Evolutionary conservation across 1,140 invertebrate genomes (phyloP).

Genomic region (Drosophila pallidifrons): DNA sequence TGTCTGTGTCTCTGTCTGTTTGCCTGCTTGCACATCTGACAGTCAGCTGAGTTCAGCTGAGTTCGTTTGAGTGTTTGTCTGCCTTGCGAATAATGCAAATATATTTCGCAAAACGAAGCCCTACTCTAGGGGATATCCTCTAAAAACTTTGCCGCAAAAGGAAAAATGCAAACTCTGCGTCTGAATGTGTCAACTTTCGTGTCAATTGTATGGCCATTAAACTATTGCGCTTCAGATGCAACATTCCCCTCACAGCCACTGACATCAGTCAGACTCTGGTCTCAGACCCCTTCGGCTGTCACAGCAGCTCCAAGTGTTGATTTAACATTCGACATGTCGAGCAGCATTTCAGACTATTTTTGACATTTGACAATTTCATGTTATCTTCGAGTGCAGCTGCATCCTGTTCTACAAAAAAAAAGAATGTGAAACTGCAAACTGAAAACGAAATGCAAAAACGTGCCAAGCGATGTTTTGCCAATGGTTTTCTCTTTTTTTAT

Average conservation of each 20-base stretch:
- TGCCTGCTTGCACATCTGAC: slow-evolving; percentile 6
- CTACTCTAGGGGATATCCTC: slow-evolving; percentile 33
- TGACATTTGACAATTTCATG: slow-evolving; percentile 50
- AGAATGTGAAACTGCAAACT: slow-evolving; percentile 16
- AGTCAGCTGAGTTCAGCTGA: neutral
- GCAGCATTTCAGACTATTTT: slow-evolving; percentile 33
- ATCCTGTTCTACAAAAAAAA: slow-evolving; percentile 20
- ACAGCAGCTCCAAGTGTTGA: slow-evolving; percentile 3
- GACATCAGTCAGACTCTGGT: slow-evolving; percentile 21
- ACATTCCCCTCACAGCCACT: neutral
- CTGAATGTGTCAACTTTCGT: slow-evolving; percentile 66
- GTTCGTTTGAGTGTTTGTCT: slow-evolving; percentile 8
- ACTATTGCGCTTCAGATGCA: slow-evolving; percentile 55
- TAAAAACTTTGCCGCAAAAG: slow-evolving; percentile 32
- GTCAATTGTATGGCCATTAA: slow-evolving; percentile 75
- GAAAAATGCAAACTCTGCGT: slow-evolving; percentile 30
- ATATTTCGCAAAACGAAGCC: slow-evolving; percentile 41
- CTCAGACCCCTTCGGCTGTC: neutral
- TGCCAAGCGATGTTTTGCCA: slow-evolving; percentile 25
- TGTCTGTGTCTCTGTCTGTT: slow-evolving; percentile 11
- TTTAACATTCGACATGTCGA: slow-evolving; percentile 41
- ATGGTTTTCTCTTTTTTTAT: slow-evolving; percentile 1
- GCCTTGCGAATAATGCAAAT: slow-evolving; percentile 34
- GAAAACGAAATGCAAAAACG: slow-evolving; percentile 26
- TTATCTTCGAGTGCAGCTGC: slow-evolving; percentile 48